A percentile compares a stretch with the other conserved stretches of the same genome.
Conservation (phyloP, 2,113 vertebrate species). For the Pseudorectes ferrugineus region DNA sequence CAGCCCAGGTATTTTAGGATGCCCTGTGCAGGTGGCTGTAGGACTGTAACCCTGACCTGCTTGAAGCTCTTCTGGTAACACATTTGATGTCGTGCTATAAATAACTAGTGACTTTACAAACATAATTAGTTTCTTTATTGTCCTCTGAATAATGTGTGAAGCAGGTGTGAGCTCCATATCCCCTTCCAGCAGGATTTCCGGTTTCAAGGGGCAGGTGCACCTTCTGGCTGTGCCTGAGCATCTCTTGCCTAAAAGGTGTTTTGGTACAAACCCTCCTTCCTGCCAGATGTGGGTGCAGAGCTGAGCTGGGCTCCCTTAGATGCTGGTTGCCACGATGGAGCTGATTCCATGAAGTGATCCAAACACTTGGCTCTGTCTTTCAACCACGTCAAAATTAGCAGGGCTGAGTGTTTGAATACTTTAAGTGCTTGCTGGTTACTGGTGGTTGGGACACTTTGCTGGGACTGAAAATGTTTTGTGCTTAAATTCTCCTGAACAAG, state of each 20-base stretch:
- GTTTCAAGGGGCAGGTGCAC: background rate
- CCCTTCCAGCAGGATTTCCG: background rate
- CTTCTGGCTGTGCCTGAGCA: background rate
- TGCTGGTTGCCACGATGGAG: background rate
- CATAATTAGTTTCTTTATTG: background rate
- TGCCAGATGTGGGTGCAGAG: background rate
- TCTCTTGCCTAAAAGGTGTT: fast-evolving
- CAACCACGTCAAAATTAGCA: background rate
- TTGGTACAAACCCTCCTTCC: background rate
- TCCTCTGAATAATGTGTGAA: background rate
- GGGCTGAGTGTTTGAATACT: background rate
- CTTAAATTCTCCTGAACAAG: background rate
- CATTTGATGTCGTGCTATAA: fast-evolving
- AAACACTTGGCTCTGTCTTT: background rate
- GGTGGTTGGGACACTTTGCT: background rate
- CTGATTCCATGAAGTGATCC: background rate
- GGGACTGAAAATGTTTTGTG: background rate
- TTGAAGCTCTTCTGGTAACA: background rate
- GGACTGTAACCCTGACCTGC: background rate
- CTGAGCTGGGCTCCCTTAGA: background rate
- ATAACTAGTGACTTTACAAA: background rate
- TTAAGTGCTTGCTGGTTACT: background rate
- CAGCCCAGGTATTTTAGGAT: background rate
- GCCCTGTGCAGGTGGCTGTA: background rate
- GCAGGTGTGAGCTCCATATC: background rate